Conservation (phyloP, 2,113 vertebrate species). For the Rhinogobius similis region DNA sequence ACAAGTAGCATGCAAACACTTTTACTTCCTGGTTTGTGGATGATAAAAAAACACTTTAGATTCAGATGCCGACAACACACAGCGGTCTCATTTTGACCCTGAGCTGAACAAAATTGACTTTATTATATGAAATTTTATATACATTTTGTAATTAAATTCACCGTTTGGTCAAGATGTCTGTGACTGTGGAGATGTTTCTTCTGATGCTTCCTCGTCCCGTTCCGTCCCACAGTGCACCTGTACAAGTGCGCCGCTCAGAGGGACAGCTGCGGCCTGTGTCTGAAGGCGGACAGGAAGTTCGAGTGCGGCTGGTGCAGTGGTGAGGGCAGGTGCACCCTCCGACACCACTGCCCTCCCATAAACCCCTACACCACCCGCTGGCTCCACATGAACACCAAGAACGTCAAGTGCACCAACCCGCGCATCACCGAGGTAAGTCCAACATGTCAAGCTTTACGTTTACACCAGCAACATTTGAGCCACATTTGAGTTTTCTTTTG, state of each 20-base stretch:
- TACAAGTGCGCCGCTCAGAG: constrained; percentile 97
- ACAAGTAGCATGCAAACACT: too few relatives aligned
- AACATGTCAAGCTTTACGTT: too few relatives aligned
- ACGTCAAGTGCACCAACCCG: constrained; percentile 96
- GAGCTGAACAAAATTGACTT: too few relatives aligned
- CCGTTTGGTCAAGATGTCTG: background rate
- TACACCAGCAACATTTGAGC: too few relatives aligned
- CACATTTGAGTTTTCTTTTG: too few relatives aligned
- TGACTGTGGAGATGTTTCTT: background rate
- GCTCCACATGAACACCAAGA: constrained; percentile 89
- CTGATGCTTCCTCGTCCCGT: background rate
- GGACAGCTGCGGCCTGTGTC: constrained; percentile 96
- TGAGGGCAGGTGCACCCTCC: constrained; percentile 86
- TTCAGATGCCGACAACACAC: too few relatives aligned
- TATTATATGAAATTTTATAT: too few relatives aligned
- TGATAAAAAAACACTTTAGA: too few relatives aligned
- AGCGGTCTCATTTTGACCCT: too few relatives aligned
- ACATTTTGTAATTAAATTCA: too few relatives aligned
- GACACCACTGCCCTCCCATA: constrained; percentile 83
- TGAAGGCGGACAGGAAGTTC: constrained; percentile 94
- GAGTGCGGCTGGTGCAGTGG: constrained; percentile 95
- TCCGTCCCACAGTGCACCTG: constrained; percentile 85
- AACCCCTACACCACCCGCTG: constrained; percentile 83
- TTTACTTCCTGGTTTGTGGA: too few relatives aligned
- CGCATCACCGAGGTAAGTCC: constrained; percentile 92